A percentile compares a stretch with the other conserved stretches of the same genome.
Conservation (phyloP, 2,888 invertebrate species). For the Dendrolimus pini region DNA sequence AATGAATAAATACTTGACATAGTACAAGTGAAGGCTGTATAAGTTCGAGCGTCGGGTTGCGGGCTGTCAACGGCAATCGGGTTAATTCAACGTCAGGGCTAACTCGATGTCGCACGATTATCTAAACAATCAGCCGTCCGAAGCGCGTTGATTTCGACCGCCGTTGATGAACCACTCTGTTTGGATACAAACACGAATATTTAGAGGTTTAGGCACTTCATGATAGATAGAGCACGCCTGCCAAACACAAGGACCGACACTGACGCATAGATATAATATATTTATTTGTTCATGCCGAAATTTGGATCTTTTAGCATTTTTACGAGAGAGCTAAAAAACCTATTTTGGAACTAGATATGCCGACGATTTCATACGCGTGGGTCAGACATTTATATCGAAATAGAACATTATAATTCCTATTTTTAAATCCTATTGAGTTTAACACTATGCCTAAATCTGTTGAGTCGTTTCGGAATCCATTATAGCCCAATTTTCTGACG, state of each 20-base stretch:
- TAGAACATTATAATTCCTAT: too few relatives aligned
- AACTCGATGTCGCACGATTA: constrained; percentile 43
- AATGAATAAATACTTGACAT: constrained; percentile 17
- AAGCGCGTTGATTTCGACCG: constrained; percentile 34
- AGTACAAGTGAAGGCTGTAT: constrained; percentile 18
- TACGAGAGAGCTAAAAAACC: too few relatives aligned
- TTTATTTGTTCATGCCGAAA: neutral
- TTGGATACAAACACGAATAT: constrained; percentile 5
- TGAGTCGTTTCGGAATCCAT: too few relatives aligned
- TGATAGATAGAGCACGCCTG: neutral
- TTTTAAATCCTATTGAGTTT: too few relatives aligned
- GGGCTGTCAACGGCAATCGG: constrained; percentile 27
- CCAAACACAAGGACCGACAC: neutral
- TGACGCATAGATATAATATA: neutral
- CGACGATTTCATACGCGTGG: too few relatives aligned
- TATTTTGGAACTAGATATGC: too few relatives aligned
- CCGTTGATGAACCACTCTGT: constrained; percentile 31
- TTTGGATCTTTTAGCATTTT: neutral
- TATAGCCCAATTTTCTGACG: too few relatives aligned
- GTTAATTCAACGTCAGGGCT: constrained; percentile 31
- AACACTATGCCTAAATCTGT: too few relatives aligned
- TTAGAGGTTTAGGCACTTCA: neutral
- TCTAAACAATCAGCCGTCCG: constrained; percentile 38
- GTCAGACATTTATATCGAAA: too few relatives aligned
- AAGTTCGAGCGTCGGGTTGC: constrained; percentile 15